Conservation (phyloP, 1,140 invertebrate species). For the Pentalonia nigronervosa region DNA sequence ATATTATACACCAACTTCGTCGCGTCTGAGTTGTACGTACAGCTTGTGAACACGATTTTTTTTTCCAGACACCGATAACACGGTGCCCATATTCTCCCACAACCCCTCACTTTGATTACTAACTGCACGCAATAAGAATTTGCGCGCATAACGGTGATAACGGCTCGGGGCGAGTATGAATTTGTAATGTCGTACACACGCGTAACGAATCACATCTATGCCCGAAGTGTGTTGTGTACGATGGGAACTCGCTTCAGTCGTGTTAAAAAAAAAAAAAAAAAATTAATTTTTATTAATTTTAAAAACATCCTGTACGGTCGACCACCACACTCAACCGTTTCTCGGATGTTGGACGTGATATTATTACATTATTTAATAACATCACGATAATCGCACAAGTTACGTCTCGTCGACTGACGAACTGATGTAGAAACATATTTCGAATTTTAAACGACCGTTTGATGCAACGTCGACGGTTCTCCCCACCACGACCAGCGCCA, state of each 20-base stretch:
- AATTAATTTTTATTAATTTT: background rate
- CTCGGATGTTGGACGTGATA: background rate
- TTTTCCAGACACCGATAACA: too few species aligned
- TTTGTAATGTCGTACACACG: constrained; percentile 14
- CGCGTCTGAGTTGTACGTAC: too few species aligned
- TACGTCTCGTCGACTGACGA: background rate
- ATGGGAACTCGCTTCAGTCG: constrained; percentile 44
- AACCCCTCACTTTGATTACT: background rate
- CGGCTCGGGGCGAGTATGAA: constrained; percentile 45
- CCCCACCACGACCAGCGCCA: background rate
- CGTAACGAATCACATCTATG: background rate
- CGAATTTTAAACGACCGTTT: constrained; percentile 44
- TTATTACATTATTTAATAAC: background rate
- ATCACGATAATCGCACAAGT: background rate
- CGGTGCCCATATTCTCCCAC: background rate
- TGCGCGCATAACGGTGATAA: background rate
- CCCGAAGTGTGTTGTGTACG: background rate
- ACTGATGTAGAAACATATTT: background rate
- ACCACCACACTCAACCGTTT: background rate
- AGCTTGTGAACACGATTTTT: background rate
- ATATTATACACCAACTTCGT: background rate
- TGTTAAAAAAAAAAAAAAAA: background rate
- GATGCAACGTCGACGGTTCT: background rate
- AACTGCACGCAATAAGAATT: background rate
- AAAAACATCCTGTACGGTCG: background rate